phyloP scores from a whole-genome alignment of 2,888 invertebrate species.

The Cyrtodaria siliqua region DNA sequence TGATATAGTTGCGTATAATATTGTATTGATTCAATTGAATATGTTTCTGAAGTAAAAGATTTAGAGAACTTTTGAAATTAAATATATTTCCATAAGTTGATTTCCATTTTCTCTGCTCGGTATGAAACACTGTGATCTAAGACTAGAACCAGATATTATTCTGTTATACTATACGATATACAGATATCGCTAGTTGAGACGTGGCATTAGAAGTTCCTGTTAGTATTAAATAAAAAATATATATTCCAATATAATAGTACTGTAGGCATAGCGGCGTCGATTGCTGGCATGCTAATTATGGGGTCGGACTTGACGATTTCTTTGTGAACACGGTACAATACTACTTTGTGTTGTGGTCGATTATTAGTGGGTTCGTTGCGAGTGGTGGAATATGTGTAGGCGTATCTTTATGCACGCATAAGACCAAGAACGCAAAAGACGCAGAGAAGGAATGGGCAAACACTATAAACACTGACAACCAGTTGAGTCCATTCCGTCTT shows the following conservation, averaged over 20 bases:
- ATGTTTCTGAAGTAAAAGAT: no score
- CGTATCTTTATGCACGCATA: constrained; percentile 73
- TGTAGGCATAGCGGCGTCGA: constrained; percentile 65
- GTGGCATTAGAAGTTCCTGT: no score
- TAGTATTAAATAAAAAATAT: no score
- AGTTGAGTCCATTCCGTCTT: constrained; percentile 72
- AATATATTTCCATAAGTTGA: no score
- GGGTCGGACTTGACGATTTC: constrained; percentile 74
- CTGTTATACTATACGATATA: no score
- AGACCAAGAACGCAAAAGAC: constrained; percentile 60
- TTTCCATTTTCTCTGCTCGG: no score
- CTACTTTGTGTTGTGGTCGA: constrained; percentile 74
- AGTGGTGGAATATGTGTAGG: constrained; percentile 70
- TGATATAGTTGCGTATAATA: no score
- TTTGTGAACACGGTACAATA: constrained; percentile 71
- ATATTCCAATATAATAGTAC: constrained; percentile 70
- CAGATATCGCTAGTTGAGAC: no score
- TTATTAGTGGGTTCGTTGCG: constrained; percentile 65
- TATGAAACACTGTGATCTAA: no score
- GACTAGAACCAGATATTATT: no score
- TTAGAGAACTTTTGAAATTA: no score
- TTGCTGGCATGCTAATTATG: constrained; percentile 66
- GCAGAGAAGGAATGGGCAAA: constrained; percentile 72
- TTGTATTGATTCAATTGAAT: no score
- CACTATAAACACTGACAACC: constrained; percentile 77